These are phyloP conservation scores for Bucco capensis DNA, from an alignment of 2,113 vertebrate species.

Conservation along the genomic window DNA sequence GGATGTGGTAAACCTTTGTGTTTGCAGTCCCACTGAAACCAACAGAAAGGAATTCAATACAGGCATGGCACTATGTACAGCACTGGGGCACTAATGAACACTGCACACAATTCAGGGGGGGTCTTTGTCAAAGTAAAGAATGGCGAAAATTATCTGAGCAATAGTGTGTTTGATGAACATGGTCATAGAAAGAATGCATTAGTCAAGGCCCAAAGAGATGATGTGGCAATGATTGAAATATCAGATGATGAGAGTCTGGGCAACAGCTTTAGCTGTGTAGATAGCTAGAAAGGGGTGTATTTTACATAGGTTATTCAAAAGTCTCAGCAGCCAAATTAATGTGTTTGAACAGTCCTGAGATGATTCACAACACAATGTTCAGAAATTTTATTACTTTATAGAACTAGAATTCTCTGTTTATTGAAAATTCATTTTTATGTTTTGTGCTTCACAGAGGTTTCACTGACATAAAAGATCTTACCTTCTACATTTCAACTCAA, in stretches of 20 bases:
- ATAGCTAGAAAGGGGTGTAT: not conserved
- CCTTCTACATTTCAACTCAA: not conserved
- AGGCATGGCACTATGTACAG: not conserved
- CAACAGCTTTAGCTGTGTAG: not conserved
- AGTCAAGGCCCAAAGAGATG: not conserved
- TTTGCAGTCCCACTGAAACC: not conserved
- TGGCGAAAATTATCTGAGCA: not conserved
- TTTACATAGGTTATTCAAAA: not conserved
- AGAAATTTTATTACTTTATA: not conserved
- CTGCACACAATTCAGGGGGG: accelerated
- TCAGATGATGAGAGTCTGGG: not conserved
- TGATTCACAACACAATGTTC: not conserved
- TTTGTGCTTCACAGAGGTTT: slow-evolving; percentile 4
- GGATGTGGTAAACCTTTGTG: not conserved
- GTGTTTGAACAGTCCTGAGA: not conserved
- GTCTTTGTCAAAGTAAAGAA: not conserved
- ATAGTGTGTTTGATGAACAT: not conserved
- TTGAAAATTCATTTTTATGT: not conserved
- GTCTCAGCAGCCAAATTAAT: not conserved
- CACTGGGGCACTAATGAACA: not conserved
- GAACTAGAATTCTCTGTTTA: not conserved
- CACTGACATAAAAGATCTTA: not conserved
- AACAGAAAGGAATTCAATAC: not conserved
- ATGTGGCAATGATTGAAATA: slow-evolving; percentile 9
- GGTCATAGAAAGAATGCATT: not conserved